A percentile compares a stretch with the other conserved stretches of the same genome.
These are phyloP conservation scores for Steinernema feltiae DNA, from an alignment of 1,140 invertebrate genomes.

Conservation along the genomic window DNA sequence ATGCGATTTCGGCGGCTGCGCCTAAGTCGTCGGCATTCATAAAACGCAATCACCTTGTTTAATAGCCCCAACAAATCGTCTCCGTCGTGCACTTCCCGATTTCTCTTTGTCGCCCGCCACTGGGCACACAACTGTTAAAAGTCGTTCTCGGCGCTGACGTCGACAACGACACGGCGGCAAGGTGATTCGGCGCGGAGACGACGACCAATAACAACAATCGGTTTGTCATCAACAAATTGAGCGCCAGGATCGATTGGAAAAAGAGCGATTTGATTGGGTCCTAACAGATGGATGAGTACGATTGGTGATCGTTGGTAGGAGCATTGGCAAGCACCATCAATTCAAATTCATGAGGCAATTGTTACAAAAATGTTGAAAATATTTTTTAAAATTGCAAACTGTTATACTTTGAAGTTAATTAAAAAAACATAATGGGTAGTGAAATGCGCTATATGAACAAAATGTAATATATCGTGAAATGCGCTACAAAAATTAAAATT, in stretches of 20 bases:
- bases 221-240: constrained; percentile 9
- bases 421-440: no score
- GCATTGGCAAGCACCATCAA: no score
- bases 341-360: no score
- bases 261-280: not conserved
- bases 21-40: constrained; percentile 5
- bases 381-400: no score
- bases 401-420: no score
- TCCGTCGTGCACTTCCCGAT: not conserved
- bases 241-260: no score
- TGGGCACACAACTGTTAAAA: not conserved
- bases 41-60: constrained; percentile 13
- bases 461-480: no score
- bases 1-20: not conserved
- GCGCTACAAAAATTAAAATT: no score
- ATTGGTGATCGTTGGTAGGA: no score
- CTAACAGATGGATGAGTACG: no score
- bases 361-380: no score
- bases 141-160: not conserved
- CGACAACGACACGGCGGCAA: not conserved
- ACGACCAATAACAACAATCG: constrained; percentile 1
- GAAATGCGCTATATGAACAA: no score
- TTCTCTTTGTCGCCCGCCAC: not conserved
- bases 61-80: not conserved
- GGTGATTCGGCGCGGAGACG: not conserved